phyloP scores from a whole-genome alignment of 1,140 invertebrate genomes.

The Drosophila chauvacae region DNA sequence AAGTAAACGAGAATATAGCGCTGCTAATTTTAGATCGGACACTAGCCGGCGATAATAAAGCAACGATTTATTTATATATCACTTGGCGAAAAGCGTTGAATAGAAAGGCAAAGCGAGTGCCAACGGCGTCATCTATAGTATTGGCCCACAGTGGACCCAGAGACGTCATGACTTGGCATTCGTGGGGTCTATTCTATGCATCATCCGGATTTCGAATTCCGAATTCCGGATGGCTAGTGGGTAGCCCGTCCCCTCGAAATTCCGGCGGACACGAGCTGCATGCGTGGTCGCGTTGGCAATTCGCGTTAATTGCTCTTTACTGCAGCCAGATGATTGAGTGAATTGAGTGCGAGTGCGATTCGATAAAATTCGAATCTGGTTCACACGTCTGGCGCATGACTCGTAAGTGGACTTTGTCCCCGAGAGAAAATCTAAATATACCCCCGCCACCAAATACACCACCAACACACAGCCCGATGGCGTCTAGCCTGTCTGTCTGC shows the following conservation, averaged over 20 bases:
- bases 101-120: slow-evolving; percentile 2
- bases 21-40: slow-evolving; percentile 42
- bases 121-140: slow-evolving; percentile 29
- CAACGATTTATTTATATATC: slow-evolving; percentile 27
- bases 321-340: slow-evolving; percentile 43
- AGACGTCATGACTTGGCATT: slow-evolving; percentile 34
- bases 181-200: slow-evolving; percentile 10
- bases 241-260: slow-evolving; percentile 11
- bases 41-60: slow-evolving; percentile 17
- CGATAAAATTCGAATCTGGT: slow-evolving; percentile 44
- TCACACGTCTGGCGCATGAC: slow-evolving; percentile 73
- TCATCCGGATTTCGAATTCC: slow-evolving; percentile 20
- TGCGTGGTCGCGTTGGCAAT: slow-evolving; percentile 48
- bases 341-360: slow-evolving; percentile 45
- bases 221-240: background rate
- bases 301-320: slow-evolving; percentile 55
- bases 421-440: slow-evolving; percentile 38
- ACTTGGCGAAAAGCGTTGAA: slow-evolving; percentile 18
- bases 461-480: slow-evolving; percentile 13
- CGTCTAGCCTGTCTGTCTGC: slow-evolving; percentile 62
- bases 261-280: slow-evolving; percentile 53
- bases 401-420: slow-evolving; percentile 71
- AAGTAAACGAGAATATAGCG: slow-evolving; percentile 5
- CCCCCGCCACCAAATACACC: slow-evolving; percentile 14
- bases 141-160: slow-evolving; percentile 7